A percentile compares a stretch with the other conserved stretches of the same genome.
Evolutionary conservation across 2,888 invertebrate genomes (phyloP).

Genomic region (Smittia sp.): DNA sequence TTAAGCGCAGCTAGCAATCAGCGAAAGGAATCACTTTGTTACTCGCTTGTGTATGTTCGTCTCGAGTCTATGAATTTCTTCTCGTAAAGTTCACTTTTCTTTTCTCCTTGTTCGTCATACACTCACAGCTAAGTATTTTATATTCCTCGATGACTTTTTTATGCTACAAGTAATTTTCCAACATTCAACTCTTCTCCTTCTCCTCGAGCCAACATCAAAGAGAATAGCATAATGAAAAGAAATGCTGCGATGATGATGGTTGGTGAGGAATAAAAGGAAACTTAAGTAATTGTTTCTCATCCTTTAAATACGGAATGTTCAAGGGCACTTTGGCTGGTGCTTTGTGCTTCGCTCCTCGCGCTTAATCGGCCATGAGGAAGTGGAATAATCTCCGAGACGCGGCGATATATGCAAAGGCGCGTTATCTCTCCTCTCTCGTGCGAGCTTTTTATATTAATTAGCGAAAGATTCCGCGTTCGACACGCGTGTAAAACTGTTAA

Average conservation of each 20-base stretch:
- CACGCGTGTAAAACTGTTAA: neutral
- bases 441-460: too few relatives aligned
- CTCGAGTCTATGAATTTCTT: neutral
- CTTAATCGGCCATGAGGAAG: neutral
- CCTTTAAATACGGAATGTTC: neutral
- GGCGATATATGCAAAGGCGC: too few relatives aligned
- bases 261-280: neutral
- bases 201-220: too few relatives aligned
- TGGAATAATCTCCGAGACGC: too few relatives aligned
- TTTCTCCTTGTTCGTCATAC: constrained; percentile 19
- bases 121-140: neutral
- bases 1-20: neutral
- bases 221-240: neutral
- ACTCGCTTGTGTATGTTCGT: neutral
- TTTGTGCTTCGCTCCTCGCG: neutral
- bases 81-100: neutral
- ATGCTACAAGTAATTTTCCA: neutral
- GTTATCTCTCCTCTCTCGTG: too few relatives aligned
- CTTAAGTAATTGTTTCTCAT: neutral
- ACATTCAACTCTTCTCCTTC: too few relatives aligned
- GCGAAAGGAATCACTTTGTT: constrained; percentile 5
- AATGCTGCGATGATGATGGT: neutral
- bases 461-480: too few relatives aligned
- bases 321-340: neutral
- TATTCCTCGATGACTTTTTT: constrained; percentile 4